These are phyloP conservation scores for Clavelina lepadiformis DNA, from an alignment of 23 tunicate species.

Conservation along the genomic window DNA sequence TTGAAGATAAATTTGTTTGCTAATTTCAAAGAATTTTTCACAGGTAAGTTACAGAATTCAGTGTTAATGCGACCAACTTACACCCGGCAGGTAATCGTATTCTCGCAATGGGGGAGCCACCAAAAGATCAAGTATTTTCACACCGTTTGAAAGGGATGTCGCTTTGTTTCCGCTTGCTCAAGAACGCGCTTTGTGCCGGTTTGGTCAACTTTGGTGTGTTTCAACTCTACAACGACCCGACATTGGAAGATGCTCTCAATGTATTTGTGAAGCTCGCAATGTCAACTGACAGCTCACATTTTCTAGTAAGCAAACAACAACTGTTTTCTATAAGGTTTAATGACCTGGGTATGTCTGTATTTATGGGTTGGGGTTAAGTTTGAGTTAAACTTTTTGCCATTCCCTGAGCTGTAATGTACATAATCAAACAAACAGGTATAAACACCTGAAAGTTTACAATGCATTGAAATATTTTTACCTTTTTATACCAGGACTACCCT, in stretches of 20 bases:
- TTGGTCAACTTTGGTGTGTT: conserved; percentile 95
- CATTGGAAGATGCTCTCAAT: conserved; percentile 83
- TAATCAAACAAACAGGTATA: too few species aligned
- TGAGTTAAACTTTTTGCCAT: too few species aligned
- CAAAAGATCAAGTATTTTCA: conserved; percentile 74
- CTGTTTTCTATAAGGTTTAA: too few species aligned
- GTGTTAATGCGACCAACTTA: too few species aligned
- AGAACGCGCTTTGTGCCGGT: conserved; percentile 79
- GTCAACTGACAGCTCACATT: conserved; percentile 39
- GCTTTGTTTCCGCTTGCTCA: conserved; percentile 59
- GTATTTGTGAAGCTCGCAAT: conserved; percentile 77
- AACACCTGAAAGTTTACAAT: too few species aligned
- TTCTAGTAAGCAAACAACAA: conserved; percentile 61
- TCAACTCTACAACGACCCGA: conserved; percentile 84
- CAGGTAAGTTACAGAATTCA: too few species aligned
- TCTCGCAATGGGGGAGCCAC: conserved; percentile 59
- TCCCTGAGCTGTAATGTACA: too few species aligned
- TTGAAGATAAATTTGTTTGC: too few species aligned
- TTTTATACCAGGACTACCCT: conserved; percentile 56
- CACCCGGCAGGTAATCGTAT: conserved; percentile 27
- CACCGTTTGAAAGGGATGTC: conserved; percentile 90
- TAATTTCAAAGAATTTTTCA: too few species aligned
- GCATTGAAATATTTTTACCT: background rate
- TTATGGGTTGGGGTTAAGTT: too few species aligned
- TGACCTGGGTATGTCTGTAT: too few species aligned